Percentiles rank a stretch among this genome's conserved stretches.
These are phyloP conservation scores for Hermaeophaga mercurialis DNA, from an alignment of 2,888 invertebrate species.

Conservation along the genomic window DNA sequence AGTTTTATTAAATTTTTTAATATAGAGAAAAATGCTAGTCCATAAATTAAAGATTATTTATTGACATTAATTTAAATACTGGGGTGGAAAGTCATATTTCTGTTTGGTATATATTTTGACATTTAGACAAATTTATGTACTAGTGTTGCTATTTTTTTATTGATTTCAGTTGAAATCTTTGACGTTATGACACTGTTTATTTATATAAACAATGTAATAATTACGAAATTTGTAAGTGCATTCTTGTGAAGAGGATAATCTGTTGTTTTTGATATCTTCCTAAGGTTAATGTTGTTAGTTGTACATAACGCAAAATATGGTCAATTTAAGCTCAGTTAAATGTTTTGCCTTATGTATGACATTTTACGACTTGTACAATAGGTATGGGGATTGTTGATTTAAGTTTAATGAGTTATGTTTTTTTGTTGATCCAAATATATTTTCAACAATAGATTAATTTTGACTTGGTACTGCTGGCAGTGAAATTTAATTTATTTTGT, in stretches of 20 bases:
- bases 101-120: conserved; percentile 1
- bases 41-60: conserved; percentile 20
- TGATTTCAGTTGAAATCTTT: conserved; percentile 22
- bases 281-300: conserved; percentile 37
- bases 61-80: background rate
- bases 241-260: conserved; percentile 40
- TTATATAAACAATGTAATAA: conserved; percentile 14
- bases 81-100: background rate
- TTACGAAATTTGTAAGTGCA: conserved; percentile 37
- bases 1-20: conserved; percentile 30
- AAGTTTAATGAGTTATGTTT: conserved; percentile 29
- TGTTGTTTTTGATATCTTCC: conserved; percentile 14
- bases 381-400: conserved; percentile 34
- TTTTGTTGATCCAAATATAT: conserved; percentile 38
- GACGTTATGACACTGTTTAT: conserved; percentile 23
- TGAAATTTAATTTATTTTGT: conserved; percentile 26
- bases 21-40: conserved; percentile 29
- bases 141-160: conserved; percentile 25
- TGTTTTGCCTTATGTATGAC: conserved; percentile 44
- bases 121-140: conserved; percentile 20
- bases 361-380: conserved; percentile 26
- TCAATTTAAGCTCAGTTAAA: too few species aligned
- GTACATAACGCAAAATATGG: conserved; percentile 44
- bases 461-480: conserved; percentile 27
- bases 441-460: conserved; percentile 35